Percentiles rank a stretch among this genome's conserved stretches.
Conservation (phyloP, 2,888 invertebrate species). For the Strigamia maritima region DNA sequence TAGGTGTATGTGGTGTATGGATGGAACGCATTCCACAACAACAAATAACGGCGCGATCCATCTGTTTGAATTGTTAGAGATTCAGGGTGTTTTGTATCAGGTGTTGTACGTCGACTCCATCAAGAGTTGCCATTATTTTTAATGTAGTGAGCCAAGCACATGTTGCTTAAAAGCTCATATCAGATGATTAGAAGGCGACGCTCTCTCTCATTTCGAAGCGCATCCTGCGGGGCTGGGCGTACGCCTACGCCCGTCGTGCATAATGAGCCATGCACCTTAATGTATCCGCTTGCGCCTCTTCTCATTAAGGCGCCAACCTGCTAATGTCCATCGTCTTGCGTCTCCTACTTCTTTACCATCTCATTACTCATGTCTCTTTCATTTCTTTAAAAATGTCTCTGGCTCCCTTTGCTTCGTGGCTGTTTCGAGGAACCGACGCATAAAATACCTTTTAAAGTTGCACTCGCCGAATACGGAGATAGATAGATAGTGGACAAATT, state of each 20-base stretch:
- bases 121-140: slow-evolving; percentile 33
- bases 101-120: slow-evolving; percentile 10
- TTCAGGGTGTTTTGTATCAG: slow-evolving; percentile 9
- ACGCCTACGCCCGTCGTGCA: slow-evolving; percentile 10
- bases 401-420: background rate
- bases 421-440: slow-evolving; percentile 10
- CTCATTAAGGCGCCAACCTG: slow-evolving; percentile 10
- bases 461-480: background rate
- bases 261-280: slow-evolving; percentile 15
- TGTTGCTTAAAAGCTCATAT: slow-evolving; percentile 35
- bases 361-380: slow-evolving; percentile 1
- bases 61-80: slow-evolving; percentile 15
- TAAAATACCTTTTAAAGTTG: slow-evolving; percentile 9
- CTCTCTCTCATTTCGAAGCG: slow-evolving; percentile 7
- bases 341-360: background rate
- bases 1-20: background rate
- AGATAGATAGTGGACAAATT: background rate
- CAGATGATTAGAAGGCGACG: slow-evolving; percentile 32
- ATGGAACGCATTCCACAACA: background rate
- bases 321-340: slow-evolving; percentile 5
- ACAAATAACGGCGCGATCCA: slow-evolving; percentile 2
- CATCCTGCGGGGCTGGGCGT: slow-evolving; percentile 19
- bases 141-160: slow-evolving; percentile 28
- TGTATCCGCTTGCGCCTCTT: slow-evolving; percentile 10
- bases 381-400: slow-evolving; percentile 5